A percentile compares a stretch with the other conserved stretches of the same genome.
Evolutionary conservation across 2,797 vertebrate genomes (phyloP).

Genomic region (Artibeus lituratus): DNA sequence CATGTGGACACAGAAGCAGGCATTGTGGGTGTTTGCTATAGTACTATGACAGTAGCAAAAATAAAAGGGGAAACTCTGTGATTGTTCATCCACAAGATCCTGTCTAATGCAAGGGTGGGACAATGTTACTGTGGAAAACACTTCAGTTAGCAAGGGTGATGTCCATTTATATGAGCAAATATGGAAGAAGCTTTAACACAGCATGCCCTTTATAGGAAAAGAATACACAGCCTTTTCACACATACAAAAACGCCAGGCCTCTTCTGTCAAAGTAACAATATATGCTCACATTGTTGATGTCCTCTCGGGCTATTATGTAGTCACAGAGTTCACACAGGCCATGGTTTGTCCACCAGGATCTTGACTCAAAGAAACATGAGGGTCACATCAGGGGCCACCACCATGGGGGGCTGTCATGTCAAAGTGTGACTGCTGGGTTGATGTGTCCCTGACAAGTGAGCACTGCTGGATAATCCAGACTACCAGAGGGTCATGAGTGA

Average conservation of each 20-base stretch:
- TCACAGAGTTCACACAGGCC: too few relatives aligned
- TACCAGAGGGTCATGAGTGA: not conserved
- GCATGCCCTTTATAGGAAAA: not conserved
- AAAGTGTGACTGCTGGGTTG: not conserved
- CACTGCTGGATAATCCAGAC: not conserved
- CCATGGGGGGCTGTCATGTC: rapidly evolving
- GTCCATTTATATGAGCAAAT: not conserved
- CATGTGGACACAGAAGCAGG: not conserved
- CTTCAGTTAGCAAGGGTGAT: not conserved
- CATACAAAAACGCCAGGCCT: not conserved
- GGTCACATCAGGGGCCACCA: not conserved
- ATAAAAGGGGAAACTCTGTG: not conserved
- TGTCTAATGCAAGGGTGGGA: not conserved
- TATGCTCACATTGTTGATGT: rapidly evolving
- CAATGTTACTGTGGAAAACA: too few relatives aligned
- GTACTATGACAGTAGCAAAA: not conserved
- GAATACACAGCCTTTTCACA: not conserved
- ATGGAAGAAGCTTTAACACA: not conserved
- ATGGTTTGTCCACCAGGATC: not conserved
- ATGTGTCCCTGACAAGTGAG: rapidly evolving
- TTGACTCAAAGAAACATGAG: not conserved
- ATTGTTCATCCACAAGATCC: not conserved
- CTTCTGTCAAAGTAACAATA: not conserved
- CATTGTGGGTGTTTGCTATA: rapidly evolving
- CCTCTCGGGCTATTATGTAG: not conserved